These are phyloP conservation scores for Thera obeliscata DNA, from an alignment of 2,888 invertebrate species.

Conservation along the genomic window DNA sequence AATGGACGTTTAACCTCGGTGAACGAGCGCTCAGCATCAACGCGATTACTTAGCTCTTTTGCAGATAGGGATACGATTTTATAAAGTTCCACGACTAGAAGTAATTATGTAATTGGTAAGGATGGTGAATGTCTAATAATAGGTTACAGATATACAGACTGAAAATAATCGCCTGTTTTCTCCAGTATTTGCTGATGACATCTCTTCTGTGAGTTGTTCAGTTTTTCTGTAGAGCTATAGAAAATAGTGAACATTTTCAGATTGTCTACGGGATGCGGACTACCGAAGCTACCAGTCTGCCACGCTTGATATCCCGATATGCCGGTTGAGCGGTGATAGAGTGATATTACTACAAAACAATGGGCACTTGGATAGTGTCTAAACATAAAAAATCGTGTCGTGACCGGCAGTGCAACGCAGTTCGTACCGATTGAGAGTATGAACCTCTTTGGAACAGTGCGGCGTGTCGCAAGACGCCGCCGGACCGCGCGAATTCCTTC, in stretches of 20 bases:
- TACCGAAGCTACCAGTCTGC: neutral
- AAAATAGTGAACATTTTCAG: neutral
- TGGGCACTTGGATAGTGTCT: conserved; percentile 9
- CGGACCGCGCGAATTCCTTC: conserved; percentile 83
- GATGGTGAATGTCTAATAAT: too few species aligned
- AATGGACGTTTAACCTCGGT: conserved; percentile 32
- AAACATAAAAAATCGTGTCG: conserved; percentile 23
- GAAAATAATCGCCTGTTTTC: too few species aligned
- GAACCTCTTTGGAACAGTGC: conserved; percentile 67
- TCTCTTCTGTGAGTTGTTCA: too few species aligned
- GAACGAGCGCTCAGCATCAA: conserved; percentile 32
- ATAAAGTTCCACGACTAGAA: too few species aligned
- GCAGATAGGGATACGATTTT: conserved; percentile 12
- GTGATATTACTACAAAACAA: conserved; percentile 16
- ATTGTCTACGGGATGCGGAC: neutral
- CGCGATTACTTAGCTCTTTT: conserved; percentile 50
- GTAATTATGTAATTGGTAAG: too few species aligned
- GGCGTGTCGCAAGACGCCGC: conserved; percentile 74
- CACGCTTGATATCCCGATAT: conserved; percentile 5
- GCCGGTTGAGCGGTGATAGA: conserved; percentile 7
- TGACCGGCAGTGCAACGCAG: conserved; percentile 13
- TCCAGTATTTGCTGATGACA: too few species aligned
- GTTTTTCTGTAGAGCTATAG: too few species aligned
- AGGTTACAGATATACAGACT: too few species aligned
- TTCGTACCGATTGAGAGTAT: conserved; percentile 35